These are phyloP conservation scores for Steatocranus sp. DNA, from an alignment of 2,797 vertebrate species.

Conservation along the genomic window DNA sequence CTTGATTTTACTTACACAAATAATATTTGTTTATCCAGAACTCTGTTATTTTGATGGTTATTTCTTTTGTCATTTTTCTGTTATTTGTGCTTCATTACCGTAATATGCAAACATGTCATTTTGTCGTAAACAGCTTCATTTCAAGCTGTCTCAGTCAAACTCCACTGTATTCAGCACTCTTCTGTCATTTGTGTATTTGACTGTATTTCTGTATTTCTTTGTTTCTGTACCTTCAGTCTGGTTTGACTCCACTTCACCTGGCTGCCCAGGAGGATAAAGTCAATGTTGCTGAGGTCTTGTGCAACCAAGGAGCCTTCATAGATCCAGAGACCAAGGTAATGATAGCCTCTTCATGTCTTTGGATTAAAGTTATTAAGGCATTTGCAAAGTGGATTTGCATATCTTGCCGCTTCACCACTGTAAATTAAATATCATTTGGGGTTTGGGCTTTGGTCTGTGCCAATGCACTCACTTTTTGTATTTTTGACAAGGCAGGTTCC, in stretches of 20 bases:
- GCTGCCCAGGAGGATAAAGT: conserved; percentile 96
- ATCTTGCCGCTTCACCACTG: not conserved
- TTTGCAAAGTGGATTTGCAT: accelerated
- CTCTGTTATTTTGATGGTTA: not conserved
- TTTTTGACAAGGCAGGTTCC: not conserved
- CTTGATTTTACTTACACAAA: not conserved
- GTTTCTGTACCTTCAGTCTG: conserved; percentile 74
- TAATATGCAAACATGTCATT: not conserved
- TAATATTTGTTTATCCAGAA: not conserved
- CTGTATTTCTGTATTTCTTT: not conserved
- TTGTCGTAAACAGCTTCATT: not conserved
- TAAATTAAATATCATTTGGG: accelerated
- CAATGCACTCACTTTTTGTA: not conserved
- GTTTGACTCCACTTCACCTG: conserved; percentile 92
- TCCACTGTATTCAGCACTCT: not conserved
- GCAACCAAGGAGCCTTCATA: conserved; percentile 86
- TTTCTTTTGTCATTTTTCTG: not conserved
- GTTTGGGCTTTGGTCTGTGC: not conserved
- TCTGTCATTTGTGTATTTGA: not conserved
- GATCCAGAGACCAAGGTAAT: conserved; percentile 93
- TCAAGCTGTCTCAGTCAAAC: not conserved
- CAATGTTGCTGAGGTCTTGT: conserved; percentile 92
- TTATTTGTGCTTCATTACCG: not conserved
- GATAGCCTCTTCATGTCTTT: not conserved
- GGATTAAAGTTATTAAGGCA: not conserved